Percentiles rank a stretch among this genome's conserved stretches.
phyloP scores from a whole-genome alignment of 2,797 vertebrate species.

The Podarcis lilfordi region DNA sequence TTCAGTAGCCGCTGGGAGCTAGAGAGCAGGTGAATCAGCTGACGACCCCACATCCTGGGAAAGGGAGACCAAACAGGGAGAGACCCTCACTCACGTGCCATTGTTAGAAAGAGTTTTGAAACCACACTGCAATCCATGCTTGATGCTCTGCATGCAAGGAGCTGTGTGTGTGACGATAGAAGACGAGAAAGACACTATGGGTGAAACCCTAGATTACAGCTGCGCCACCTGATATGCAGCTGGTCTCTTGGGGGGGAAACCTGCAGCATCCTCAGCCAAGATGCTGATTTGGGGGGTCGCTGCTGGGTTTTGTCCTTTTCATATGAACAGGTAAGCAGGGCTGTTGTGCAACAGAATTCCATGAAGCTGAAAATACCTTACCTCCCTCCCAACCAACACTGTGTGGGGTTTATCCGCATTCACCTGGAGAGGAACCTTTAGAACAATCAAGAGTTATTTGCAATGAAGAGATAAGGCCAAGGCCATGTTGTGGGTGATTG shows the following conservation, averaged over 20 bases:
- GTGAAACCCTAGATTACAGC: neutral
- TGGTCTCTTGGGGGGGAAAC: too few relatives aligned
- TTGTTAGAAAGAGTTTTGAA: neutral
- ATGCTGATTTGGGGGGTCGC: too few relatives aligned
- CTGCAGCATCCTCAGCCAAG: too few relatives aligned
- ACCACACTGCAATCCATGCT: neutral
- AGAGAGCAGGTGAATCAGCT: slow-evolving; percentile 56
- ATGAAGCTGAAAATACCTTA: too few relatives aligned
- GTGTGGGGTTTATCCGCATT: too few relatives aligned
- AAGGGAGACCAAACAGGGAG: neutral
- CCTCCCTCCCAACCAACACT: too few relatives aligned
- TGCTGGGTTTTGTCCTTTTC: too few relatives aligned
- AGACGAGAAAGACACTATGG: neutral
- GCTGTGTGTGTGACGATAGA: neutral
- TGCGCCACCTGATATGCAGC: too few relatives aligned
- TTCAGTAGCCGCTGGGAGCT: slow-evolving; percentile 12
- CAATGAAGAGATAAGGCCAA: neutral
- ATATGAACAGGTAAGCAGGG: too few relatives aligned
- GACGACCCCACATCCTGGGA: slow-evolving; percentile 74
- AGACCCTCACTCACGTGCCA: neutral
- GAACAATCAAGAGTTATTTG: neutral
- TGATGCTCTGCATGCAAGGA: neutral
- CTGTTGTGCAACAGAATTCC: too few relatives aligned
- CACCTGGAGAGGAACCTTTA: neutral
- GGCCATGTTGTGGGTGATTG: neutral